Base-by-base conservation (phyloP, 1,140 invertebrate species). In the Nixonia krombeini region DNA sequence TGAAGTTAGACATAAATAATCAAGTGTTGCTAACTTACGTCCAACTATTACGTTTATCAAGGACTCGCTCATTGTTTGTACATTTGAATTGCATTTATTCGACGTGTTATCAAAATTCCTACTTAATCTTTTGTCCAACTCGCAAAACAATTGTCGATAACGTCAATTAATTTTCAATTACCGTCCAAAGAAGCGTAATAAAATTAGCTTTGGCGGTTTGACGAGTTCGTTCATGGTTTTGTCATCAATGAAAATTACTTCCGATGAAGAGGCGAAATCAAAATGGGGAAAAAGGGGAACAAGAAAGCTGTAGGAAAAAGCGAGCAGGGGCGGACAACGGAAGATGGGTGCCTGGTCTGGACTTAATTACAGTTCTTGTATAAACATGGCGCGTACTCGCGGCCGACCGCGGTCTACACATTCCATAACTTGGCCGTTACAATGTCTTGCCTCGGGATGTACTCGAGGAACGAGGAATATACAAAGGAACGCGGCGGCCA, bases 361-460 rank as follows among this genome's bases (percentile, higher is more conserved):
- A 59, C 73, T 75, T 76, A 76, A 76, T 76, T 75, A 72, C 71
- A 29, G 46, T 75, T 76, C 69, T 76, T 75, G 68, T 55, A 25
- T 46, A 44, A 65, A 65, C 50, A 56, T 44, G 25, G 33, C 8
- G 8, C 29, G 8, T 8, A 2, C 3, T n/a, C 33, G 35, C 29
- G 29, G 3, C 9, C 29, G 29, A 31, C 12, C 33, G 35, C 26
- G 44, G 63, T 41, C 38, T 28, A 9, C 42, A 10, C 18, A 53
- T 63, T 67, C 58, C 56, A 72, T 69, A 67, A 66, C 53, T 65
- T 51, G 70, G 64, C 56, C 56, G 71, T 73, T 72, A 52, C 42
- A 37, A 16, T 44, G 49, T 47, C 52, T 72, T 42, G 52, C 42
- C 33, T 28, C 6, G 49, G 46, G 25, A 53, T 31, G 37, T 65